phyloP scores from a whole-genome alignment of 1,140 invertebrate genomes.

The Diachasmimorpha longicaudata region DNA sequence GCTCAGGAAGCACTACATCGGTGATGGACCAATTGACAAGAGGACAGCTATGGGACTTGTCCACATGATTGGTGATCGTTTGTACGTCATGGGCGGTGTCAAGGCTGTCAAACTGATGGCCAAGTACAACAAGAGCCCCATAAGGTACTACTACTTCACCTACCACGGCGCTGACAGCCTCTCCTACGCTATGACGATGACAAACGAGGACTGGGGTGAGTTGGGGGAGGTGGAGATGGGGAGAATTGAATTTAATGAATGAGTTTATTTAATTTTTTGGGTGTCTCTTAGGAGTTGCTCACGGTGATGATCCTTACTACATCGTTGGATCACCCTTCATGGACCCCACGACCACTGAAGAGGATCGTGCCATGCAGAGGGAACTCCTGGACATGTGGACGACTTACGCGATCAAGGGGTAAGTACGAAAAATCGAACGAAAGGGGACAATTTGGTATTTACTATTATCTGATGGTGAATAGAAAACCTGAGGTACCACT shows the following conservation, averaged over 20 bases:
- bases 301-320: slow-evolving; percentile 63
- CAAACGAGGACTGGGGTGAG: slow-evolving; percentile 33
- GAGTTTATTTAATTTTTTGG: not conserved
- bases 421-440: slow-evolving; percentile 33
- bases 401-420: slow-evolving; percentile 64
- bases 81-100: slow-evolving; percentile 63
- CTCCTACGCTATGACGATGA: slow-evolving; percentile 53
- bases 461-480: slow-evolving; percentile 18
- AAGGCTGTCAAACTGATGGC: slow-evolving; percentile 63
- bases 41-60: slow-evolving; percentile 41
- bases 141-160: slow-evolving; percentile 65
- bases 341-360: slow-evolving; percentile 38
- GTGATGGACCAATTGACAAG: slow-evolving; percentile 49
- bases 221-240: not conserved
- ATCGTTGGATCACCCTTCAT: slow-evolving; percentile 43
- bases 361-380: slow-evolving; percentile 62
- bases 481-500: slow-evolving; percentile 41
- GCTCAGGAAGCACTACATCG: slow-evolving; percentile 65
- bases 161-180: slow-evolving; percentile 62
- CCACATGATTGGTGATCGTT: slow-evolving; percentile 63
- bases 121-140: slow-evolving; percentile 57
- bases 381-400: slow-evolving; percentile 61
- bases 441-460: not conserved
- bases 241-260: no score
- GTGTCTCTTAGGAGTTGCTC: slow-evolving; percentile 60